Evolutionary conservation across 2,113 vertebrate genomes (phyloP), one percentile per base, ranked within the genome.

Genomic region (Anolis sagrei): DNA sequence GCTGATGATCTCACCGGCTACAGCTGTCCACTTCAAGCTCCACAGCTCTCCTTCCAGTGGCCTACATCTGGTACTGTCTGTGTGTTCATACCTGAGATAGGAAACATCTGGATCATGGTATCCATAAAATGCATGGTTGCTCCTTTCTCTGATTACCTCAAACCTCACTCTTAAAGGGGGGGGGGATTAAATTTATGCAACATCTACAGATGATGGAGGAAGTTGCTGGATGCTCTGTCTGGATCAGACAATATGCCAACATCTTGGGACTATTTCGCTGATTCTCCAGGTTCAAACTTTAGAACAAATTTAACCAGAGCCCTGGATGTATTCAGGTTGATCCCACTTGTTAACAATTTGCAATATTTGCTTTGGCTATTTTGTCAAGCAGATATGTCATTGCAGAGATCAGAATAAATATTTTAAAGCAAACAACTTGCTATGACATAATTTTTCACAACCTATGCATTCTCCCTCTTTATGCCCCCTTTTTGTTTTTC

Each of bases 1-100:
- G 93, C 92, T 88, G 88, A 94, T 96, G 95, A 96, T 93, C 95
- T 97, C 95, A 95, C 93, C 93, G 89, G 79, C 85, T 90, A 92
- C 95, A 96, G 95, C 95, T 96, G 95, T 94, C 93, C 80, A 7
- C 70, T 92, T 88, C 83, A 51, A 86, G 89, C 54, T 92, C 85
- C 80, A 39, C 2, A 83, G 86, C 51, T 54, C 69, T 86, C 86
- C 84, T 86, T 85, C 88, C 87, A 29, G 79, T 76, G 79, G 73
- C 79, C 85, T 90, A 91, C 95, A 95, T 95, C 94, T 95, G 95
- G 92, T 76, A 51, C 6, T 25, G 79, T 92, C 19, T 68, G 79
- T 89, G 83, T 69, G 89, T 89, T 85, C 81, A 23, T 91, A 94
- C 91, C 88, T 91, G 73, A 23, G 87, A 90, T 89, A 51, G 69